Conservation (phyloP, 2,113 vertebrate species). For the Sander lucioperca region DNA sequence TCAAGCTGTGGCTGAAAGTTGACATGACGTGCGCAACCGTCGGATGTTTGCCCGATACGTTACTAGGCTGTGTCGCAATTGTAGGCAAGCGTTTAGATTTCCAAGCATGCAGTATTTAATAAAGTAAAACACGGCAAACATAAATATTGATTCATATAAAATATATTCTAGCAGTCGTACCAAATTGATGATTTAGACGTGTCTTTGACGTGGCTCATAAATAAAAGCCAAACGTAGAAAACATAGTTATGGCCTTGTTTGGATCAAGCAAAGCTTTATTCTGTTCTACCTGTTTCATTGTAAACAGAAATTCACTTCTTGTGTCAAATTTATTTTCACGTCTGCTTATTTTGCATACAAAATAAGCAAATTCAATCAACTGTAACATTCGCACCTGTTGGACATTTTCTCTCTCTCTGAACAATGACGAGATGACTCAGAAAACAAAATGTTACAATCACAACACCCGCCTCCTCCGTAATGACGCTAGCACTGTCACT, state of each 20-base stretch:
- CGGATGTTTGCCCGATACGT: neutral
- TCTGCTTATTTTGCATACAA: constrained; percentile 3
- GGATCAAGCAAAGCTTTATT: neutral
- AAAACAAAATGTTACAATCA: constrained; percentile 46
- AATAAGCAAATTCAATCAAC: neutral
- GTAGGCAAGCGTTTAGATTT: neutral
- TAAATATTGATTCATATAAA: neutral
- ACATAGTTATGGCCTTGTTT: neutral
- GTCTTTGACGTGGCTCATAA: neutral
- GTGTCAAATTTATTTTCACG: neutral
- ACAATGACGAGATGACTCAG: constrained; percentile 63
- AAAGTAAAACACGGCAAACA: neutral
- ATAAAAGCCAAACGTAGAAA: neutral
- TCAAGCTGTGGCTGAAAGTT: constrained; percentile 9
- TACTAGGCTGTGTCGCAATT: too few species aligned
- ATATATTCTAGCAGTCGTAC: neutral
- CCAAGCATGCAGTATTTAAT: neutral
- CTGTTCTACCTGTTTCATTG: neutral
- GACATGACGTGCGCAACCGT: neutral
- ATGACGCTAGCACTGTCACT: constrained; percentile 23
- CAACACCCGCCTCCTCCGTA: constrained; percentile 57
- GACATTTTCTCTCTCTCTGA: constrained; percentile 42
- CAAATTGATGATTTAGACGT: neutral
- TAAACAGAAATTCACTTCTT: neutral
- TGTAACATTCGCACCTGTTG: constrained; percentile 30